Evolutionary conservation across 2,113 vertebrate genomes (phyloP), one percentile per base, ranked within the genome.

Genomic region (Motacilla tschutschensis): DNA sequence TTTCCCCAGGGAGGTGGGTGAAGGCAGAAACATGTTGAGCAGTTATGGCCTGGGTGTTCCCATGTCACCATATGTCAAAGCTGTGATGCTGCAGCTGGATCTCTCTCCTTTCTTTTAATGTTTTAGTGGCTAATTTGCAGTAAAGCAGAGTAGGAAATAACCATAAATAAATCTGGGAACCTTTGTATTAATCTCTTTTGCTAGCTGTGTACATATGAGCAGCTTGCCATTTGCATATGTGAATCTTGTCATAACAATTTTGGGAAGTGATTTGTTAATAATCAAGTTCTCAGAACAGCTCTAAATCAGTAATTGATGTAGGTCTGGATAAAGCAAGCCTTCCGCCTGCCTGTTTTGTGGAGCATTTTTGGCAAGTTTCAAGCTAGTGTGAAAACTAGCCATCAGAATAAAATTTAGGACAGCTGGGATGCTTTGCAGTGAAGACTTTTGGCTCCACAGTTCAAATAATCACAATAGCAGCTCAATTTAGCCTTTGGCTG

Each of bases 381-480:
- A 94, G 95, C 95, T 96, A 96, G 94, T 94, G 96, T 96, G 96
- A 97, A 96, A 97, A 97, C 95, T 96, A 93, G 95, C 97, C 97
- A 97, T 98, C 97, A 96, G 96, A 97, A 97, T 93, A 95, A 96
- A 97, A 97, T 97, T 97, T 96, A 96, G 97, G 97, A 97, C 97
- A 97, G 97, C 97, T 97, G 97, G 97, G 96, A 94, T 95, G 95
- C 96, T 97, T 96, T 97, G 96, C 97, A 95, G 96, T 95, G 93
- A 97, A 95, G 96, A 95, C 96, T 97, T 97, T 96, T 97, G 97
- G 97, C 97, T 97, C 96, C 93, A 89, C 94, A 95, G 96, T 97
- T 96, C 95, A 96, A 96, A 97, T 97, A 96, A 97, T 97, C 97
- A 97, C 97, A 98, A 97, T 95, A 96, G 97, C 95, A 93, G 96